Evolutionary conservation across 2,797 vertebrate genomes (phyloP), one percentile per base, ranked within the genome.

Genomic region (Sylvilagus floridanus): DNA sequence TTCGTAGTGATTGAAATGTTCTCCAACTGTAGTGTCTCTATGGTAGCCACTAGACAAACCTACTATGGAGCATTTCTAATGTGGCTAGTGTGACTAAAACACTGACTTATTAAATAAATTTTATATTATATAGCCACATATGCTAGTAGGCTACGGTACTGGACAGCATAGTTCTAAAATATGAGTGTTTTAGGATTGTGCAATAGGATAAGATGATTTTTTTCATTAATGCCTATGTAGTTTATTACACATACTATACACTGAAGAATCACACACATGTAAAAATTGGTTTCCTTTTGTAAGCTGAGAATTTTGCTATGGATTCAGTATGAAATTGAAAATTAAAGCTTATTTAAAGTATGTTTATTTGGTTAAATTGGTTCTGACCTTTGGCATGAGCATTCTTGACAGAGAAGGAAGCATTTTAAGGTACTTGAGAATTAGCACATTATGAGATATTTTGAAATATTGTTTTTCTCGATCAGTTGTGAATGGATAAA

Each of bases 361-460:
- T 26, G 28, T 3, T 8, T 81, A 26, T 63, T 19, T 85, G 9
- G 1, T 37, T 73, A 92, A 90, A 85, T 7, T 89, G 79, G n/a
- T 79, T 95, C 42, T 82, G 68, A 72, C n/a, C 69, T 76, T 52
- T 10, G 76, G 28, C 30, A 84, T 1, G 26, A 81, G 24, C 21
- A 84, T 75, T 90, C 26, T 6, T 12, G 10, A 63, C 13, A 47
- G 72, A 94, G n/a, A 68, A 19, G 7, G 60, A 66, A 93, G 35
- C 14, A 47, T 42, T 87, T 84, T 2, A 71, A 91, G 79, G 47
- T 83, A 94, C 50, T 86, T 92, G 60, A n/a, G 79, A 93, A 60
- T 24, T 65, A 91, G 91, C 32, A 86, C 7, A 47, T 28, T 66
- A 82, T 63, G 60, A 95, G 42, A 35, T 26, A 86, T 30, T 90